Base-by-base conservation (phyloP, 1,140 invertebrate genomes). In the Theocolax elegans region DNA sequence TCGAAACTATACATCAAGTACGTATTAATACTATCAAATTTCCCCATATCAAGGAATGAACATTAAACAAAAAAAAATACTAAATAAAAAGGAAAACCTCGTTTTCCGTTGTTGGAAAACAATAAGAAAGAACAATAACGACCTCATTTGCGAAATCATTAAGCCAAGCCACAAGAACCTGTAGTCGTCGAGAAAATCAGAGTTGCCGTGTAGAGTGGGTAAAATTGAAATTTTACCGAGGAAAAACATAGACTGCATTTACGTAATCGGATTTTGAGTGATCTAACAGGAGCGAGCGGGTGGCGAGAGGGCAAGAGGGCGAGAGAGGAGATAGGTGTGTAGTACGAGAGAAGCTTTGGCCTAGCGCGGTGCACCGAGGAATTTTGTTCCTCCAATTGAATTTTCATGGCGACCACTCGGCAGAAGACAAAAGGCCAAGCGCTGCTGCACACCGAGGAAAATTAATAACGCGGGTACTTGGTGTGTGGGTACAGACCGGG, bases 401-500 rank as follows among this genome's bases (percentile, higher is more conserved):
- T 74, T 65, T 75, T 68, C 72, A 70, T 72, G 68, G 56, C 67
- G 54, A 53, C 46, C 13, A 12, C 44, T 29, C 44, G 48, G 53
- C 19, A 23, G 51, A 48, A 13, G 23, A 51, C 62, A 25, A 23
- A 9, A 10, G 54, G 49, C 19, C 29, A 38, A 27, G 21, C 59
- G 40, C 67, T 51, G 54, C 76, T 51, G 15, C 25, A 15, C 12
- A 54, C 4, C 8, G 21, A 10, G 71, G 27, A 40, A 77, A 77
- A 81, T 81, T 79, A 80, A 80, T 80, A 81, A 80, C 72, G 53
- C 73, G 62, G 71, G 72, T 65, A 38, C 54, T 35, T 38, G 4
- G 2, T 23, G 29, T 23, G 10, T 40, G 13, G 9, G 67, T 65
- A 72, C 72, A 73, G 67, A 73, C 25, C 59, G 31, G 59, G 31